A percentile compares a stretch with the other conserved stretches of the same genome.
phyloP scores from a whole-genome alignment of 2,797 vertebrate species.

The Rhincodon typus region DNA sequence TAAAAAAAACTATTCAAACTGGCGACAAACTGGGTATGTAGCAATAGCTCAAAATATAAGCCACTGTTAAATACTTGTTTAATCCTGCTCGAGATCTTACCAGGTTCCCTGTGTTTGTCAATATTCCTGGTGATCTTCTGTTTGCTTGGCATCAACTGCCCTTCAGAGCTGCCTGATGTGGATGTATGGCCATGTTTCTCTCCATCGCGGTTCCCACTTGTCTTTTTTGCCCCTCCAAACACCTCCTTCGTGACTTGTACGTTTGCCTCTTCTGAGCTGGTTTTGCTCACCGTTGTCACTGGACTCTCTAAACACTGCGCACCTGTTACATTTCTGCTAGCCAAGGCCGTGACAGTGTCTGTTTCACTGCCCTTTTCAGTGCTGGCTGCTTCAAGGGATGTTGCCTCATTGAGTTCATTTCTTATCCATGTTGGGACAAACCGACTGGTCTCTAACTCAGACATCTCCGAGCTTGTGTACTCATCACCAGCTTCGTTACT shows the following conservation, averaged over 20 bases:
- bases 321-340: no score
- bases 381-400: not conserved
- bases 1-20: not conserved
- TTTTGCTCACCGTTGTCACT: not conserved
- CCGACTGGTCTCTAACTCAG: slow-evolving; percentile 5
- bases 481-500: slow-evolving; percentile 21
- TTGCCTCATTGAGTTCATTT: not conserved
- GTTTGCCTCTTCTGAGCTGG: not conserved
- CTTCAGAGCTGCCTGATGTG: slow-evolving; percentile 1
- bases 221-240: not conserved
- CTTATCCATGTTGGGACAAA: slow-evolving; percentile 23
- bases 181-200: not conserved
- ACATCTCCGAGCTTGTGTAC: slow-evolving; percentile 29
- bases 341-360: not conserved
- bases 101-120: not conserved
- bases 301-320: not conserved
- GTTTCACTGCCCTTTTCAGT: not conserved
- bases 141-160: not conserved
- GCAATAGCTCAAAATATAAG: not conserved
- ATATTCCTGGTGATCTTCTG: not conserved
- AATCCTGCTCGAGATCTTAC: not conserved
- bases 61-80: not conserved
- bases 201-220: not conserved
- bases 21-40: not conserved
- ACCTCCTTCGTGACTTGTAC: not conserved